Evolutionary conservation across 2,113 vertebrate species (phyloP).

Genomic region (Psettodes erumei): DNA sequence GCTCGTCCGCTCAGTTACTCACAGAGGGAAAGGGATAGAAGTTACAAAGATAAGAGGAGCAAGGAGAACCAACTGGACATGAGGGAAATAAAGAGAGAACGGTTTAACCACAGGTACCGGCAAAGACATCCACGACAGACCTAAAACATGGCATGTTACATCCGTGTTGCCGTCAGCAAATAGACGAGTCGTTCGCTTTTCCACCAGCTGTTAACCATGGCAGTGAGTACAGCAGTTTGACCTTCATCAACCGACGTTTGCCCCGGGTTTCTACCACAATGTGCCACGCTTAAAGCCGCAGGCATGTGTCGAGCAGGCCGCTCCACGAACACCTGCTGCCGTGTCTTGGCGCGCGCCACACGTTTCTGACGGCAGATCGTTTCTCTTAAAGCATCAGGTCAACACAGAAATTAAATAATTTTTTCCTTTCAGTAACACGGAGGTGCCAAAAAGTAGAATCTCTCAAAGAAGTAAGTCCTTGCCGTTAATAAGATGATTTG

Average conservation of each 20-base stretch:
- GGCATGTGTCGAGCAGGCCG: neutral
- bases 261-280: neutral
- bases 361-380: no score
- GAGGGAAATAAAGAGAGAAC: constrained; percentile 89
- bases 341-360: no score
- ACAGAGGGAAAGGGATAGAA: constrained; percentile 94
- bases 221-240: neutral
- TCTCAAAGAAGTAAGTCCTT: no score
- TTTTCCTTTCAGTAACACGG: no score
- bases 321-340: neutral
- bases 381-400: no score
- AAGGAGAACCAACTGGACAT: constrained; percentile 92
- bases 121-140: constrained; percentile 44
- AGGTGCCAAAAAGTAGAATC: no score
- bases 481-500: no score
- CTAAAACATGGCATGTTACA: neutral
- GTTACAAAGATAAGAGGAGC: constrained; percentile 97
- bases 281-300: neutral
- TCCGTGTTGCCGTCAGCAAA: no score
- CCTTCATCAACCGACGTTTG: neutral
- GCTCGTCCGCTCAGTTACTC: constrained; percentile 88
- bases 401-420: no score
- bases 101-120: constrained; percentile 72
- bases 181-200: no score
- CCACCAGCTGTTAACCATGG: neutral